Base-by-base conservation (phyloP, 2,113 vertebrate genomes). In the Ploceus nigricollis region DNA sequence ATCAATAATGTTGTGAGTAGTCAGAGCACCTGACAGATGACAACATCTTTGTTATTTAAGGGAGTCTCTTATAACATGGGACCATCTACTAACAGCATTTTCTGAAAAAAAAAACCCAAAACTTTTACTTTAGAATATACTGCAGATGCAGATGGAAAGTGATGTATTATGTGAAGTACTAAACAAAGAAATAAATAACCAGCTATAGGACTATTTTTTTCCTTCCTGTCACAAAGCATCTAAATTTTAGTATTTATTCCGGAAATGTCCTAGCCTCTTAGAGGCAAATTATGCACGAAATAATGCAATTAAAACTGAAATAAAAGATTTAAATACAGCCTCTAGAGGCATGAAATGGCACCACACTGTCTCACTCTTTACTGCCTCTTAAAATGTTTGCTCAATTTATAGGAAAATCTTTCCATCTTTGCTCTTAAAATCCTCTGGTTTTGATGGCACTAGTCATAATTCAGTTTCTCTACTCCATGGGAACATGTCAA, bases 271-370 rank as follows among this genome's bases (percentile, higher is more conserved):
- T 95, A 90, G 86, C 44, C 94, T 95, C 40, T 96, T 93, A 86
- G 31, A 96, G 45, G 82, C n/a, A 96, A 95, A 94, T 96, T 96
- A 97, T 95, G 96, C 93, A 90, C 90, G 82, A 97, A 97, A 95
- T 89, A 96, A 87, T 91, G 90, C 92, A 96, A 97, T 96, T 95
- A 95, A 96, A 95, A 93, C 69, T 91, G 91, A 97, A 94, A 95
- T 89, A 90, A 96, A 96, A 94, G 92, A 95, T 93, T 96, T 93
- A 95, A 96, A 95, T 94, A 86, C 83, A 92, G 88, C 88, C 93
- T 87, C 92, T 82, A 76, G 92, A 96, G 95, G 82, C 89, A 93
- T 56, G 5, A 7, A 80, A 90, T 87, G 94, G 93, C 92, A 97
- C 92, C 95, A 89, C 79, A 90, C 28, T 93, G 87, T 96, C 86